Percentiles rank a stretch among this genome's conserved stretches.
Conservation (phyloP, 2,888 invertebrate species). For the Chrysolina oricalcia region DNA sequence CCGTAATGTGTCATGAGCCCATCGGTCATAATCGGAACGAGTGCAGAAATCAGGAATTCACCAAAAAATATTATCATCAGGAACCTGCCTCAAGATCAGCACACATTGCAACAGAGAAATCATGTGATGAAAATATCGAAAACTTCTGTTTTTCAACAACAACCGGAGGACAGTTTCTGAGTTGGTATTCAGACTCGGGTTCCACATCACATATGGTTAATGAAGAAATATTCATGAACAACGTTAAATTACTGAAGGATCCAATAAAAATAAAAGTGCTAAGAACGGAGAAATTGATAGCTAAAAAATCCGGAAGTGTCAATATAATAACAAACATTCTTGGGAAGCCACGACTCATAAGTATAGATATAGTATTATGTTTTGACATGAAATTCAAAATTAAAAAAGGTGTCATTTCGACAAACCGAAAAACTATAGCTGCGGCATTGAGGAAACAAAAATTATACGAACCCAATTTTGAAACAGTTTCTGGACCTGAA, state of each 20-base stretch:
- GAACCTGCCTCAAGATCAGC: neutral
- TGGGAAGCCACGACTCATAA: neutral
- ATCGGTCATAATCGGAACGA: neutral
- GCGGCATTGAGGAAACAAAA: neutral
- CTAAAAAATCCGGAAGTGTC: neutral
- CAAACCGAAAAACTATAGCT: neutral
- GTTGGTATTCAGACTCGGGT: neutral
- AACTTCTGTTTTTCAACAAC: neutral
- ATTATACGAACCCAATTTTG: neutral
- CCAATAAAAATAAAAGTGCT: neutral
- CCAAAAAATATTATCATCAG: neutral
- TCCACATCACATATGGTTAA: neutral
- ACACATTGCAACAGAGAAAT: neutral
- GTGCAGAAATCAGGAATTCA: neutral
- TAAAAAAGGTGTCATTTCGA: neutral
- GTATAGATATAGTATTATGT: neutral
- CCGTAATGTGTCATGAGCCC: no score
- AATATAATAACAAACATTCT: neutral
- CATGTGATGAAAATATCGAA: neutral
- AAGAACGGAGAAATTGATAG: neutral
- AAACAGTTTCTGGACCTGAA: neutral
- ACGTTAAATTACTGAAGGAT: no score
- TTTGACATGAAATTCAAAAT: neutral
- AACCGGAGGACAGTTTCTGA: neutral
- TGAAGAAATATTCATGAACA: neutral